A percentile compares a stretch with the other conserved stretches of the same genome.
phyloP scores from a whole-genome alignment of 53 echinoderm and acorn worm genomes.

The Zoroaster sp. region DNA sequence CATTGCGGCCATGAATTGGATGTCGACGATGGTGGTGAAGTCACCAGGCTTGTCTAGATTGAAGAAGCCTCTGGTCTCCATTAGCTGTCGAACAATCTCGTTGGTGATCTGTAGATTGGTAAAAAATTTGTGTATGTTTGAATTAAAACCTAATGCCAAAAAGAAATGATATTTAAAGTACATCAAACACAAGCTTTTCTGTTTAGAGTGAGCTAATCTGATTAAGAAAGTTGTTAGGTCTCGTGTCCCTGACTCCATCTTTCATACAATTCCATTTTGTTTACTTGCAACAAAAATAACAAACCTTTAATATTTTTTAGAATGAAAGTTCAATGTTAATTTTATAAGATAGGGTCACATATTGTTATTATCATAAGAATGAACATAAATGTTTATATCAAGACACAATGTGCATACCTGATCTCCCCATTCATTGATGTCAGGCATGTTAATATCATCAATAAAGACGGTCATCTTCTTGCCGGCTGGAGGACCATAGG shows the following conservation, averaged over 20 bases:
- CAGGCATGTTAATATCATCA: conserved; percentile 99
- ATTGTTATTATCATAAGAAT: neutral
- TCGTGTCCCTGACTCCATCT: too few relatives aligned
- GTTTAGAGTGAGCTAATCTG: too few relatives aligned
- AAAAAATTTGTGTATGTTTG: too few relatives aligned
- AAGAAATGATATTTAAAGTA: too few relatives aligned
- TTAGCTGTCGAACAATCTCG: conserved; percentile 97
- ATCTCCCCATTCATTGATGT: conserved; percentile 99
- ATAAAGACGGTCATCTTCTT: conserved; percentile 98
- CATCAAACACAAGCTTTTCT: too few relatives aligned
- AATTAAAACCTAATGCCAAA: too few relatives aligned
- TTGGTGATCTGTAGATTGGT: conserved; percentile 88
- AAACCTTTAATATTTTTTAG: too few relatives aligned
- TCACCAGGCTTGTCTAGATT: conserved; percentile 98
- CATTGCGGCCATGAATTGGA: conserved; percentile 98
- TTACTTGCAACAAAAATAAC: too few relatives aligned
- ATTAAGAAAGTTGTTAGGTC: too few relatives aligned
- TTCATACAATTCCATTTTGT: too few relatives aligned
- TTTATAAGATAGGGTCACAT: too few relatives aligned
- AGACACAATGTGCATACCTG: conserved; percentile 65
- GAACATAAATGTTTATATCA: neutral
- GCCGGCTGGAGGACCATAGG: conserved; percentile 97
- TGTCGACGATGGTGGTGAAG: conserved; percentile 99
- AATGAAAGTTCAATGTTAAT: too few relatives aligned
- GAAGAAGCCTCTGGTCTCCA: conserved; percentile 94